Evolutionary conservation across 37 sponge, comb jelly and placozoan genomes (phyloP), one percentile per base, ranked within the genome.

Genomic region (Chondrosia reniformis): DNA sequence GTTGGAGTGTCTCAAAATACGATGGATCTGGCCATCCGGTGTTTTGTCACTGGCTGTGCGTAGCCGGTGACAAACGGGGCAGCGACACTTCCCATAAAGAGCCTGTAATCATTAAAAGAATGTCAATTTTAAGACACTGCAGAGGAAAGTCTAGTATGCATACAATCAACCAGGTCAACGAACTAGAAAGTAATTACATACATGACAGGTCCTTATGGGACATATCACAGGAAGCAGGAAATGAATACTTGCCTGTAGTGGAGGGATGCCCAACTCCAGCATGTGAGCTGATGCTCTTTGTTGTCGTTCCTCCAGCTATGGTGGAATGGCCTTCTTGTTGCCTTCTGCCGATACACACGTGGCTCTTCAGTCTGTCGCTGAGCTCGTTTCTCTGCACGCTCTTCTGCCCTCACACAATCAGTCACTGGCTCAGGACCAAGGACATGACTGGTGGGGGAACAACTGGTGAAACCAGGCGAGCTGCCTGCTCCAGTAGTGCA

Each of bases 381-480:
- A 36, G 59, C 43, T 34, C 76, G 83, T 21, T 82, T 31, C 65
- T 82, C 76, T 3, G 45, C 63, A 10, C 66, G 63, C 42, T 81
- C 75, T 33, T 56, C 82, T 44, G 83, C 83, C 55, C 65, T 82
- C 64, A 46, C 76, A 28, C 46, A 9, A 63, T 59, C 76, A 45
- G 83, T 82, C 75, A 82, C 83, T 46, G 9, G 76, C 36, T 59
- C 76, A 74, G 83, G 76, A 62, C 76, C 83, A 63, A 75, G 46
- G 83, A 82, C 76, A 82, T 63, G 39, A 62, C 52, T 6, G 76
- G 55, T 76, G 65, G 76, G 22, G 66, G 76, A 46, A 82, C 54
- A 33, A 82, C 76, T 33, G 83, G 83, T 45, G 76, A 45, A 54
- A 76, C 83, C 22, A 37, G 74, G 74, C 74, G 62, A 81, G 81